Conservation (phyloP, 1,140 invertebrate species). For the Telenomus remus region DNA sequence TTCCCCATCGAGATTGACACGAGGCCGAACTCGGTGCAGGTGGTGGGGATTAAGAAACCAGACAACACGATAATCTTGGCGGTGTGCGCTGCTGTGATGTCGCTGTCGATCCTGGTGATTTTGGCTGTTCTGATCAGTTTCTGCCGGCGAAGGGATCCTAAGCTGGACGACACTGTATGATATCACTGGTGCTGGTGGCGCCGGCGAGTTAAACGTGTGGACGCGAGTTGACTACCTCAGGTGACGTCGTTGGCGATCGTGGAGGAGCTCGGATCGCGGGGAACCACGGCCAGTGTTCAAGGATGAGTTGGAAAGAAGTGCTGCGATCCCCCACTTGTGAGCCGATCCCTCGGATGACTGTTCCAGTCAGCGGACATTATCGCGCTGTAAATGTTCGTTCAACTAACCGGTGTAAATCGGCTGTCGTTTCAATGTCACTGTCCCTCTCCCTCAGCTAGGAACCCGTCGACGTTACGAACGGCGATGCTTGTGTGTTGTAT, state of each 20-base stretch:
- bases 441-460: conserved; percentile 13
- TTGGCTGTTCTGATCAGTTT: conserved; percentile 45
- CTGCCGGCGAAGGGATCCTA: conserved; percentile 49
- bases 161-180: conserved; percentile 53
- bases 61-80: conserved; percentile 58
- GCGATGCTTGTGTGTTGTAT: conserved; percentile 18
- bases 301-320: conserved; percentile 5
- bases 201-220: conserved; percentile 6
- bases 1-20: conserved; percentile 72
- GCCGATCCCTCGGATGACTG: too few species aligned
- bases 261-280: conserved; percentile 20
- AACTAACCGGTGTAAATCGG: conserved; percentile 40
- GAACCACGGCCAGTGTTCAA: conserved; percentile 50
- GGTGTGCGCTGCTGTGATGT: conserved; percentile 53
- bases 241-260: conserved; percentile 41
- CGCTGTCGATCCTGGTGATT: conserved; percentile 52
- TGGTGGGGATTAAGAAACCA: conserved; percentile 60
- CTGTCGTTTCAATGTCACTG: conserved; percentile 30
- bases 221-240: conserved; percentile 51
- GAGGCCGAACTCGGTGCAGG: conserved; percentile 58
- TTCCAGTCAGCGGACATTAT: conserved; percentile 44
- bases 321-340: too few species aligned
- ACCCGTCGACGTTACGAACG: conserved; percentile 14
- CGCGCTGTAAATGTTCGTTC: conserved; percentile 43
- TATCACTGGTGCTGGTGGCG: conserved; percentile 31